Evolutionary conservation across 2,888 invertebrate species (phyloP).

Genomic region (Romanomermis culicivorax): DNA sequence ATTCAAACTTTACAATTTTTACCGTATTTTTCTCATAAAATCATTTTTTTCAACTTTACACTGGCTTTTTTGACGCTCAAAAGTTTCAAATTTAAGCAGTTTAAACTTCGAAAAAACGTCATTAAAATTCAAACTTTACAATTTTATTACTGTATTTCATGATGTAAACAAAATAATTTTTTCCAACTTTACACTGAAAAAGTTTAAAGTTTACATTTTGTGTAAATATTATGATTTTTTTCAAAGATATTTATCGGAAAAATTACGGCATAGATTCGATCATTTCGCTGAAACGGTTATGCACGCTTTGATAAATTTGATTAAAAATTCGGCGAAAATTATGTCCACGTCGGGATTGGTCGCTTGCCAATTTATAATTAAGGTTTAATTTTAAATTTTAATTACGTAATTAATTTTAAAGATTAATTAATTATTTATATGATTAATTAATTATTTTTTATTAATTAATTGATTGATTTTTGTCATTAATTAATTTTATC

Average conservation of each 20-base stretch:
- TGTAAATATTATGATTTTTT: neutral
- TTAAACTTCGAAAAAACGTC: too few relatives aligned
- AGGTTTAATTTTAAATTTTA: constrained; percentile 26
- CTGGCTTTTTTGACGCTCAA: too few relatives aligned
- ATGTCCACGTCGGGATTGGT: constrained; percentile 44
- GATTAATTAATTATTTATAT: too few relatives aligned
- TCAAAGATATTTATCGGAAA: constrained; percentile 50
- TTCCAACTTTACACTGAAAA: neutral
- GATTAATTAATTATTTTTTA: neutral
- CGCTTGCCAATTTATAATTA: constrained; percentile 65
- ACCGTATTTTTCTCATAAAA: too few relatives aligned
- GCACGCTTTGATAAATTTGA: constrained; percentile 59
- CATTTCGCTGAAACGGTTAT: constrained; percentile 62
- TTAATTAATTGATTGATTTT: neutral
- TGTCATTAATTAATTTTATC: neutral
- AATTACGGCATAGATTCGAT: constrained; percentile 57
- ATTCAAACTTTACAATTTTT: too few relatives aligned
- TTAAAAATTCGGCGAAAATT: constrained; percentile 86
- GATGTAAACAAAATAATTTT: neutral
- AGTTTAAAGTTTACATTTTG: neutral
- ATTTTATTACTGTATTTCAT: neutral
- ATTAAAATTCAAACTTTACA: too few relatives aligned
- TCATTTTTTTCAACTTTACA: too few relatives aligned
- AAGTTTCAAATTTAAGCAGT: too few relatives aligned
- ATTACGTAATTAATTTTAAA: too few relatives aligned